phyloP scores from a whole-genome alignment of 2,113 vertebrate genomes.

The Myiozetetes cayanensis region DNA sequence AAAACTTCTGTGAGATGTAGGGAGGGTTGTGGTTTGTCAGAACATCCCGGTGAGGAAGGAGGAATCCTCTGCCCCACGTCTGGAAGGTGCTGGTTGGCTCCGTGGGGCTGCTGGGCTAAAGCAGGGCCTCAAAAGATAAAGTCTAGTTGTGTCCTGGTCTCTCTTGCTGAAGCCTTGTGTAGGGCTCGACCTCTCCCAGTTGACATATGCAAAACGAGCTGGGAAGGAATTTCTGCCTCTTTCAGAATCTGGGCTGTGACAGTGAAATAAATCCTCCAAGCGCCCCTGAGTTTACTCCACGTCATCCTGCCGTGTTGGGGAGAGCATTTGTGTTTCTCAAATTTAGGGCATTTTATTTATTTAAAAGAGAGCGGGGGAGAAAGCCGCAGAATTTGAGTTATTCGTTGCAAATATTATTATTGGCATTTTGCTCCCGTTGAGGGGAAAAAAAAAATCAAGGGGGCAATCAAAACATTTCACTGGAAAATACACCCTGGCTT shows the following conservation, averaged over 20 bases:
- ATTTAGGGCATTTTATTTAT: slow-evolving; percentile 52
- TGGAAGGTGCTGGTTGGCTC: not conserved
- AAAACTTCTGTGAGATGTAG: fast-evolving
- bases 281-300: not conserved
- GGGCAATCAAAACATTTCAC: slow-evolving; percentile 54
- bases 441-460: not conserved
- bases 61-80: not conserved
- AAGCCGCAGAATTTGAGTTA: slow-evolving; percentile 63
- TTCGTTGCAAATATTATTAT: slow-evolving; percentile 63
- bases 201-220: not conserved
- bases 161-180: not conserved
- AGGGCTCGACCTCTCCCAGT: not conserved
- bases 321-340: not conserved
- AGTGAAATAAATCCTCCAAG: not conserved
- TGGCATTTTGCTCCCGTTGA: slow-evolving; percentile 16
- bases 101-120: not conserved
- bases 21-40: not conserved
- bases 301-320: not conserved
- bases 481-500: slow-evolving; percentile 30
- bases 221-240: not conserved
- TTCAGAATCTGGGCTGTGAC: not conserved
- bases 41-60: not conserved
- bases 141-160: not conserved
- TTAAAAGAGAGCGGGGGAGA: slow-evolving; percentile 29
- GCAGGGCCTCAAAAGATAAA: not conserved